Evolutionary conservation across 2,888 invertebrate species (phyloP).

Genomic region (Bellardia pandia): DNA sequence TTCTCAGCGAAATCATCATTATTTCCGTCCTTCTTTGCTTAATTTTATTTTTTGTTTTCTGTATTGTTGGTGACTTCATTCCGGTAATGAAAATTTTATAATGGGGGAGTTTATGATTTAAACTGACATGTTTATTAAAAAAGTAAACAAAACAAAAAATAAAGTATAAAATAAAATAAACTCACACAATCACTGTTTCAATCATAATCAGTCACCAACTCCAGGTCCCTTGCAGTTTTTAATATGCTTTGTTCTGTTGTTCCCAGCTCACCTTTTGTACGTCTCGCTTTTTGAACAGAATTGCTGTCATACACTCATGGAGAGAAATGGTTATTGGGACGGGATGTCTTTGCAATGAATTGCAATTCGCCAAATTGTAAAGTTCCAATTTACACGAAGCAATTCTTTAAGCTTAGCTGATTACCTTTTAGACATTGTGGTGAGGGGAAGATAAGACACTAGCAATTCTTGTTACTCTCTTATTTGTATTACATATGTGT

Average conservation of each 20-base stretch:
- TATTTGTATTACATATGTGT: too few relatives aligned
- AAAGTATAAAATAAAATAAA: constrained; percentile 7
- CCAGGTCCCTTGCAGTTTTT: constrained; percentile 27
- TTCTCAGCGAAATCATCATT: not conserved
- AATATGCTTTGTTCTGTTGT: constrained; percentile 37
- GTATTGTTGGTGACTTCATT: constrained; percentile 29
- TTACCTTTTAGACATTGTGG: too few relatives aligned
- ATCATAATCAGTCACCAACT: constrained; percentile 60
- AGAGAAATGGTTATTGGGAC: constrained; percentile 8
- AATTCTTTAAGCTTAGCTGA: too few relatives aligned
- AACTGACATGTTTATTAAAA: constrained; percentile 64
- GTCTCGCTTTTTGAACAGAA: constrained; percentile 28
- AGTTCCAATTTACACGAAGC: too few relatives aligned
- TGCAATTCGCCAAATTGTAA: constrained; percentile 61
- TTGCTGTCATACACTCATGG: constrained; percentile 2
- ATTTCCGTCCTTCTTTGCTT: not conserved
- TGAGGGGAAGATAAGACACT: too few relatives aligned
- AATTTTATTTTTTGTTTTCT: not conserved
- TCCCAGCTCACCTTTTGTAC: constrained; percentile 45
- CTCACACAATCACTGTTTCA: constrained; percentile 35
- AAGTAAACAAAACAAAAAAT: constrained; percentile 21
- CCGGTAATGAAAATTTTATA: constrained; percentile 52
- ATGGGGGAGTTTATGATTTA: constrained; percentile 66
- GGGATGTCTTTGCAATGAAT: constrained; percentile 43
- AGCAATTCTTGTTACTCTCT: too few relatives aligned